Percentiles rank a stretch among this genome's conserved stretches.
Conservation (phyloP, 2,113 vertebrate genomes). For the Crotalus horridus region DNA sequence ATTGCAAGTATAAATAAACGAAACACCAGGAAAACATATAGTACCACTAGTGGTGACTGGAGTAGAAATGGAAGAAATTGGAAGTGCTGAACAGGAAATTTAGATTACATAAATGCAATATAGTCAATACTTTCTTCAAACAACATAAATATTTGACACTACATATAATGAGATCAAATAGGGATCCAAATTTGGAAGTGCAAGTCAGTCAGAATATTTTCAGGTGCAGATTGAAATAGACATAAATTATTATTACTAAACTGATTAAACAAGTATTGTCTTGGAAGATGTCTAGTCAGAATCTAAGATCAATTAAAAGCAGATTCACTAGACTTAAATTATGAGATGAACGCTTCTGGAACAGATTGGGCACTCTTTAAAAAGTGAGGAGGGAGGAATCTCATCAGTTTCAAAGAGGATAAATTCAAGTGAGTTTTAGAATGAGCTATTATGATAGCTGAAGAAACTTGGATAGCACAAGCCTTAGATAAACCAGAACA, state of each 20-base stretch:
- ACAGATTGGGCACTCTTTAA: background rate
- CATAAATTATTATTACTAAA: background rate
- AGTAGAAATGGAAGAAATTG: background rate
- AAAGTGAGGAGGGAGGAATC: background rate
- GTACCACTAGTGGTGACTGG: background rate
- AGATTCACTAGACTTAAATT: background rate
- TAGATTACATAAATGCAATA: background rate
- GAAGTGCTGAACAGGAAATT: background rate
- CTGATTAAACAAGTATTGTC: background rate
- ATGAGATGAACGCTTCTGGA: background rate
- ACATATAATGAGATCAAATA: background rate
- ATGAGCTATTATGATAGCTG: background rate
- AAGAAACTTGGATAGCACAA: background rate
- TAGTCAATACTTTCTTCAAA: background rate
- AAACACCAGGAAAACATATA: background rate
- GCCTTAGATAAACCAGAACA: background rate
- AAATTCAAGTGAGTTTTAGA: background rate
- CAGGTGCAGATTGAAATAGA: background rate
- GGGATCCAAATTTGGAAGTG: background rate
- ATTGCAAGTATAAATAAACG: no score
- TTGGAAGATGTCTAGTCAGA: background rate
- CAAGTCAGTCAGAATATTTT: background rate
- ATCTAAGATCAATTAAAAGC: background rate
- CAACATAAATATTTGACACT: background rate
- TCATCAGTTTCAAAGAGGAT: background rate